Evolutionary conservation across 2,113 vertebrate genomes (phyloP).

Genomic region (Gyps fulvus): DNA sequence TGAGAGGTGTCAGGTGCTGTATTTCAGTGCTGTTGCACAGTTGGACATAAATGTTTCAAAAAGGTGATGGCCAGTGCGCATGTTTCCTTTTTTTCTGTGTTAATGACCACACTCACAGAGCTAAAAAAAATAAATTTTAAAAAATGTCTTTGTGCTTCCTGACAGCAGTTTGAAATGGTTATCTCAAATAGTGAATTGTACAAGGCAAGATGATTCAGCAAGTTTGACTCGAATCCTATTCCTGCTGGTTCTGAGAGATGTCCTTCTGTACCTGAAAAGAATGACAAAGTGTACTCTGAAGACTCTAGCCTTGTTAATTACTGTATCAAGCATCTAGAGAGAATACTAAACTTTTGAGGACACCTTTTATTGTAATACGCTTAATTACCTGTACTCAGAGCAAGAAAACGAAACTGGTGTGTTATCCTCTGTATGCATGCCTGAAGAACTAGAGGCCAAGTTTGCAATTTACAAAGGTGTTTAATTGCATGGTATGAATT

Average conservation of each 20-base stretch:
- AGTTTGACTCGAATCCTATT: neutral
- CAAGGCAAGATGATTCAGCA: constrained; percentile 8
- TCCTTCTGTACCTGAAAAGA: neutral
- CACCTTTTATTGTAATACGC: neutral
- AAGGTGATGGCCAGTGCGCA: neutral
- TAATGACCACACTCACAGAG: neutral
- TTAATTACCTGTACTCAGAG: neutral
- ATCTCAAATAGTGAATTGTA: neutral
- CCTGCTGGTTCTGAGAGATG: neutral
- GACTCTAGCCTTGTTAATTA: neutral
- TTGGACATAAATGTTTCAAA: neutral
- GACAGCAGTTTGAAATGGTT: neutral
- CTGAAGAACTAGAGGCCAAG: neutral
- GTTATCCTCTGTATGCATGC: neutral
- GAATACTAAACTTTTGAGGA: neutral
- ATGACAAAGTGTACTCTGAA: neutral
- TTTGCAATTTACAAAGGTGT: neutral
- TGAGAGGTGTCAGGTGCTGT: accelerated
- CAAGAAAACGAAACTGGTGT: neutral
- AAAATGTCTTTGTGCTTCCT: neutral
- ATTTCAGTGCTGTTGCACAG: neutral
- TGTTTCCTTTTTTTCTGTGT: neutral
- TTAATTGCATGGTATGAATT: neutral
- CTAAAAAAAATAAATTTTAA: neutral
- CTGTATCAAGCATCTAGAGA: neutral